Conservation (phyloP, 2,888 invertebrate species). For the Crepidodera aurea region DNA sequence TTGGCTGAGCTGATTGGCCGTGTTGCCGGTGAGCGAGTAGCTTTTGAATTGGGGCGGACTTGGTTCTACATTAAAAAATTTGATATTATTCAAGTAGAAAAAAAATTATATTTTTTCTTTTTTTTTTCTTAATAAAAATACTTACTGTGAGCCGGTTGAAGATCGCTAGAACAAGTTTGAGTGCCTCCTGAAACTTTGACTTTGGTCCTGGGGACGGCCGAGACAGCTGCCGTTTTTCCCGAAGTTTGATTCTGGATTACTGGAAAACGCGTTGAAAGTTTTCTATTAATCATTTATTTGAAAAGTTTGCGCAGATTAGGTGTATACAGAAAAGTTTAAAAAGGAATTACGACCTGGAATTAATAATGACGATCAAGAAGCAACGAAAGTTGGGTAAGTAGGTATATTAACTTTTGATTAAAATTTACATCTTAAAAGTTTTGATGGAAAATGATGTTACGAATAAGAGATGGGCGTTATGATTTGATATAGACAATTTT, state of each 20-base stretch:
- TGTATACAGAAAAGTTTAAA: background rate
- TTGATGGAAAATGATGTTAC: too few relatives aligned
- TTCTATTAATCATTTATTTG: slow-evolving; percentile 3
- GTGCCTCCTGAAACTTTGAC: slow-evolving; percentile 91
- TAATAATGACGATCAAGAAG: too few relatives aligned
- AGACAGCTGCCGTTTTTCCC: slow-evolving; percentile 78
- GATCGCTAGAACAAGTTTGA: slow-evolving; percentile 72
- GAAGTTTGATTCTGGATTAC: slow-evolving; percentile 53
- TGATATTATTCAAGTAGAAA: slow-evolving; percentile 3
- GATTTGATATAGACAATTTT: too few relatives aligned
- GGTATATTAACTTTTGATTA: too few relatives aligned
- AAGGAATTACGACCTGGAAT: background rate
- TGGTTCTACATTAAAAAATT: slow-evolving; percentile 71
- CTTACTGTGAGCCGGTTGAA: slow-evolving; percentile 52
- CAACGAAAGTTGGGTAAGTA: too few relatives aligned
- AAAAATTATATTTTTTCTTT: slow-evolving; percentile 1
- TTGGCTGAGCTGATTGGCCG: slow-evolving; percentile 86
- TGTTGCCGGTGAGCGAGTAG: slow-evolving; percentile 83
- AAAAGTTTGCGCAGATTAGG: background rate
- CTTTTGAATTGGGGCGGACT: slow-evolving; percentile 83
- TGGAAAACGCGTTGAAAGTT: slow-evolving; percentile 41
- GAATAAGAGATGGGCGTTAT: too few relatives aligned
- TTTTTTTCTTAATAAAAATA: slow-evolving; percentile 8
- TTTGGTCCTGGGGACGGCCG: slow-evolving; percentile 85
- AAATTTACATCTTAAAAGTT: too few relatives aligned